Evolutionary conservation across 1,140 invertebrate genomes (phyloP), one percentile per base, ranked within the genome.

Genomic region (Brevipalpus yothersi): DNA sequence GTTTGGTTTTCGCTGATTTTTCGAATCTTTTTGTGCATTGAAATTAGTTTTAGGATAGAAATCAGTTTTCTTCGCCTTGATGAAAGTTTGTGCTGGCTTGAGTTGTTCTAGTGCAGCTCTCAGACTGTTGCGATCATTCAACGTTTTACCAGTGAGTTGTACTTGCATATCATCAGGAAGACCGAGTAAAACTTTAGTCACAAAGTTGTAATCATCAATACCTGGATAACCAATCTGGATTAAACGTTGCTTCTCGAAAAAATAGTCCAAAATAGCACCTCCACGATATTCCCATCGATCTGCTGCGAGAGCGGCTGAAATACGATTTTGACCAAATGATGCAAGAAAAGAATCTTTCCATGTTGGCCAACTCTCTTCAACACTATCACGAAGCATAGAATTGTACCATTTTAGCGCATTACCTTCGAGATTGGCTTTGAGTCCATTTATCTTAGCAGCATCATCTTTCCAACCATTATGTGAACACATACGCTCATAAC

Each of bases 371-470:
- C 39, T 23, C 10, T 54, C 53, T 12, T 13, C 15, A 23, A 54
- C 19, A 54, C 42, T 43, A 8, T 57, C 56, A 5, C 15, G 4
- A 8, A 57, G 4, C 41, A 17, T 57, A 11, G 15, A 23, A 31
- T 57, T 57, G 5, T n/a, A 57, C 56, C 56, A 57, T 57, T 57
- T 57, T 11, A 43, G 12, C 8, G 56, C 56, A 19, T 21, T 57
- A 7, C 56, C 56, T 43, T 57, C 56, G 11, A 57, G 23, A 43
- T 57, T 41, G n/a, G 39, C 17, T 31, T 57, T 57, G 7, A 57
- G 11, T 12, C 23, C 23, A 43, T 57, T 57, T 5, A 57, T 41
- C 17, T 57, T 57, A 13, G 15, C 23, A 5, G 15, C 13, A 41
- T 57, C 56, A 15, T 41, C 41, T 8, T 5, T 41, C 56, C 56